Evolutionary conservation across 2,113 vertebrate genomes (phyloP), one percentile per base, ranked within the genome.

Genomic region (Scalopus aquaticus): DNA sequence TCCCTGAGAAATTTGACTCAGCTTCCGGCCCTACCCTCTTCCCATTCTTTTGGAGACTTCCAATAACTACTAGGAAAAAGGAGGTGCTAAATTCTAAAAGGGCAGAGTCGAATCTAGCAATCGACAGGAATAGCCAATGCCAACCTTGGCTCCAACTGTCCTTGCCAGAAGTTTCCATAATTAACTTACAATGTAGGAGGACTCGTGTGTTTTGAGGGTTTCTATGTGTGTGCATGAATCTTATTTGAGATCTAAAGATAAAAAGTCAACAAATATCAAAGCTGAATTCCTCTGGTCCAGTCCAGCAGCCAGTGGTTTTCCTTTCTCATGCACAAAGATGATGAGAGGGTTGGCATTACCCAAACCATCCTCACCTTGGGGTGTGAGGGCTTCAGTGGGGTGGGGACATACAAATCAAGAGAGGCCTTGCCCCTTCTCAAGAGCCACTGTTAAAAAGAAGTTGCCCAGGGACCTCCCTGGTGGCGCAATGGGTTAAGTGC

Each of bases 1-100:
- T 88, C 35, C 49, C 46, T 76, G 44, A 78, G 58, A 86, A 39
- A 32, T 5, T 19, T 60, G 90, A 64, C 84, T 91, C 94, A 77
- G 24, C 51, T 90, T 95, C 76, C 79, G 95, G 58, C 35, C 42
- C 56, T 56, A 24, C 54, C 35, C 15, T 84, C 9, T 0, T 4
- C 8, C 51, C 10, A 6, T 76, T 64, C 77, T 51, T 9, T 17
- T 39, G 1, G 4, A 39, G 42, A 76, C 17, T n/a, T 58, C 64
- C 67, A 65, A 0, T 73, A 67, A 49, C 92, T 77, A 0, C 9
- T n/a, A 65, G 0, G 37, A 58, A 69, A 91, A 12, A 74, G 30
- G 51, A 39, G 64, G 54, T 35, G 5, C 12, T 26, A 6, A 10
- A 64, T 49, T 8, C 37, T 17, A 8, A 37, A 42, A 82, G 65